Evolutionary conservation across 2,113 vertebrate genomes (phyloP).

Genomic region (Crotalus helleri): DNA sequence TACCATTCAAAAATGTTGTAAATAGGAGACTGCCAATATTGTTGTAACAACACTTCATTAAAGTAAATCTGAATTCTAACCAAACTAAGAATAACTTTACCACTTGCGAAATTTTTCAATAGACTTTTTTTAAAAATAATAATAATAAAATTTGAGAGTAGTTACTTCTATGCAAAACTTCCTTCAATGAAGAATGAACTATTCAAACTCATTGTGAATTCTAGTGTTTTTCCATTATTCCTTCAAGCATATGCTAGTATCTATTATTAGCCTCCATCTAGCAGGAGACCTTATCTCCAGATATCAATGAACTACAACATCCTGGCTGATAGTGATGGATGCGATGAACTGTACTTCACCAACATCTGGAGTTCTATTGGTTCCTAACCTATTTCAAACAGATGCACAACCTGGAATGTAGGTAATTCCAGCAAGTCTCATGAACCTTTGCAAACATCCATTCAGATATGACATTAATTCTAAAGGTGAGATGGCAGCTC

Average conservation of each 20-base stretch:
- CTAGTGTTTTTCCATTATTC: background rate
- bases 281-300: background rate
- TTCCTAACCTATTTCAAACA: background rate
- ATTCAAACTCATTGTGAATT: background rate
- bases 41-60: background rate
- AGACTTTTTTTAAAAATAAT: background rate
- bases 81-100: background rate
- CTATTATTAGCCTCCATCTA: background rate
- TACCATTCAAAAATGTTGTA: background rate
- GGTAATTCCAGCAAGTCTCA: background rate
- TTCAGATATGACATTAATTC: background rate
- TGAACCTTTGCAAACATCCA: background rate
- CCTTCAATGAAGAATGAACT: background rate
- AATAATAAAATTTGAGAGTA: background rate
- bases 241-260: background rate
- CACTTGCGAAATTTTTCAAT: background rate
- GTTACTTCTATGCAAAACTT: background rate
- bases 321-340: background rate
- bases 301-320: background rate
- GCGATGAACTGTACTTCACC: background rate
- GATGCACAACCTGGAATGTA: background rate
- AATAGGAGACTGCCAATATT: background rate
- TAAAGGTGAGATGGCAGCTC: background rate
- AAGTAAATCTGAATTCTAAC: background rate
- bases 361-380: background rate